Evolutionary conservation across 1,140 invertebrate genomes (phyloP), one percentile per base, ranked within the genome.

Genomic region (Halesus radiatus): DNA sequence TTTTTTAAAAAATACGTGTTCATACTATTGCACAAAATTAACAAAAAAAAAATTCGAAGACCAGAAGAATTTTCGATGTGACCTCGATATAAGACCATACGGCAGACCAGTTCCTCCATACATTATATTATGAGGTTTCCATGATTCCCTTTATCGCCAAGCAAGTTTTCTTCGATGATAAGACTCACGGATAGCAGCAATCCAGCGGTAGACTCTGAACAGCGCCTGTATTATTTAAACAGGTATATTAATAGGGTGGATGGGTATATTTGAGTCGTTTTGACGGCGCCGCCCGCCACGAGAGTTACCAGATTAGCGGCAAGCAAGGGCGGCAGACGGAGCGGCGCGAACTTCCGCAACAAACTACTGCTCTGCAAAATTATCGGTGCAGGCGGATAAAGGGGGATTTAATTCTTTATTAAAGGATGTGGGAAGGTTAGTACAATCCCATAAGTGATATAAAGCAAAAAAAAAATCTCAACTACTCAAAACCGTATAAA

Each of bases 231-330:
- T 76, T 45, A 70, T 76, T 76, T 56, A 72, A 54, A 75, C 81
- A 83, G 81, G 81, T 80, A 78, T 83, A 83, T 83, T 83, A 78
- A 83, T 83, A 83, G 81, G 76, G 66, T 66, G 66, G 64, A 72
- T 78, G 80, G 75, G 80, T 80, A 82, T 82, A 82, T 79, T 72
- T 82, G 66, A 79, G 66, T 53, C 75, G 53, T 62, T 70, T 54
- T 80, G 75, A 76, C 62, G 53, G 62, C 62, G 53, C 26, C 18
- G 13, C 26, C n/a, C 26, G 78, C 32, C 5, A 45, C 8, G 15
- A 73, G 2, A 3, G 22, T 20, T 53, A 56, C 22, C 18, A 54
- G 72, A 74, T 50, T 50, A 54, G 53, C 72, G 32, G 60, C 23
- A 32, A 45, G 37, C 37, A 16, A 66, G 62, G 62, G 62, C 26